Conservation (phyloP, 1,140 invertebrate genomes). For the Contarinia nasturtii region DNA sequence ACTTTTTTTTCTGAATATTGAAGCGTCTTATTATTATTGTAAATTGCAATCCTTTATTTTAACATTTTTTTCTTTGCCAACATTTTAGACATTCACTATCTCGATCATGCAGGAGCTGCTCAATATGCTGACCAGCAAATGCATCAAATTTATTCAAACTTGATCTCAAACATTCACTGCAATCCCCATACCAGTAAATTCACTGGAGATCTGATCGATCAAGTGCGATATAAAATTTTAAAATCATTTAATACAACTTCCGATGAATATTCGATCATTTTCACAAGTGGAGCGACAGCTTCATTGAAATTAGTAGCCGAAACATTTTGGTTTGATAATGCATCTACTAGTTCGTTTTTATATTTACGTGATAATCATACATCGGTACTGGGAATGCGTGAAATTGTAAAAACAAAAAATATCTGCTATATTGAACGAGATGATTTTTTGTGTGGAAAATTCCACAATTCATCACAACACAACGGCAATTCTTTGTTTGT, state of each 20-base stretch:
- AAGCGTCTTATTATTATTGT: too few relatives aligned
- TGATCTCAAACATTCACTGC: constrained; percentile 52
- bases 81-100: constrained; percentile 51
- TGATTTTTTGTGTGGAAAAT: constrained; percentile 23
- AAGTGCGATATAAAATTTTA: constrained; percentile 62
- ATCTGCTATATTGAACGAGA: constrained; percentile 31
- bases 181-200: constrained; percentile 77
- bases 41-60: too few relatives aligned
- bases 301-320: constrained; percentile 70
- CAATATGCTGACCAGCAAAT: constrained; percentile 64
- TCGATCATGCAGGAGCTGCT: constrained; percentile 81
- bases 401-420: constrained; percentile 30
- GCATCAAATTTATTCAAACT: constrained; percentile 36
- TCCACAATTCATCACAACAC: neutral
- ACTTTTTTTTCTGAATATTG: too few relatives aligned
- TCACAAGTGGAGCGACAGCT: constrained; percentile 76
- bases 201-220: constrained; percentile 62
- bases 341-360: constrained; percentile 31
- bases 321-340: constrained; percentile 42
- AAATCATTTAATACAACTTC: constrained; percentile 64
- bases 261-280: constrained; percentile 72
- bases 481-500: constrained; percentile 49
- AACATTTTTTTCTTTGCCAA: constrained; percentile 7
- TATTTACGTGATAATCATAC: constrained; percentile 88
- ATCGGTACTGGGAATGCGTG: constrained; percentile 81